Conservation (phyloP, 2,888 invertebrate species). For the Actias luna region DNA sequence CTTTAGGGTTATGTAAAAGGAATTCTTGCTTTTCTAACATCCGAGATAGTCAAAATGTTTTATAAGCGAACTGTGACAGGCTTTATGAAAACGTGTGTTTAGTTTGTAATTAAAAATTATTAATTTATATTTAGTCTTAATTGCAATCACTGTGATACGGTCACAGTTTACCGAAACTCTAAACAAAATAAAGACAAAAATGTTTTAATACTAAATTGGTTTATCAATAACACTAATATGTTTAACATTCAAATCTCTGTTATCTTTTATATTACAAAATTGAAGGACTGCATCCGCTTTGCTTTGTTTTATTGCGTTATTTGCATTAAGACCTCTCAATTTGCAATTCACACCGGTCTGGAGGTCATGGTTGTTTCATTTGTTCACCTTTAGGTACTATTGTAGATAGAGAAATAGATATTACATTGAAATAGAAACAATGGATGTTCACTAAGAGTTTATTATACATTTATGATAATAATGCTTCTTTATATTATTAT, state of each 20-base stretch:
- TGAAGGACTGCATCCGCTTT: background rate
- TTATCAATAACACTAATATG: background rate
- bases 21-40: no score
- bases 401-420: background rate
- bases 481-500: background rate
- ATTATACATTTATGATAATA: background rate
- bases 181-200: no score
- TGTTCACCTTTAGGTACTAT: background rate
- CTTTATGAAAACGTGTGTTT: no score
- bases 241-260: background rate
- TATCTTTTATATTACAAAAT: background rate
- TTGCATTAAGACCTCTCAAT: conserved; percentile 3
- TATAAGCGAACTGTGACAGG: no score
- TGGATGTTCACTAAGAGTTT: background rate
- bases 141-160: no score
- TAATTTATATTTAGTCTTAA: no score
- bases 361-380: conserved; percentile 14
- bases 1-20: no score
- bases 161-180: no score
- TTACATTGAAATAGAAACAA: background rate
- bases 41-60: no score
- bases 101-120: no score
- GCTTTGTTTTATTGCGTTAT: conserved; percentile 11
- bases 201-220: background rate
- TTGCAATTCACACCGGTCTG: conserved; percentile 8